phyloP scores from a whole-genome alignment of 2,113 vertebrate genomes.

The Todiramphus saurophagus region DNA sequence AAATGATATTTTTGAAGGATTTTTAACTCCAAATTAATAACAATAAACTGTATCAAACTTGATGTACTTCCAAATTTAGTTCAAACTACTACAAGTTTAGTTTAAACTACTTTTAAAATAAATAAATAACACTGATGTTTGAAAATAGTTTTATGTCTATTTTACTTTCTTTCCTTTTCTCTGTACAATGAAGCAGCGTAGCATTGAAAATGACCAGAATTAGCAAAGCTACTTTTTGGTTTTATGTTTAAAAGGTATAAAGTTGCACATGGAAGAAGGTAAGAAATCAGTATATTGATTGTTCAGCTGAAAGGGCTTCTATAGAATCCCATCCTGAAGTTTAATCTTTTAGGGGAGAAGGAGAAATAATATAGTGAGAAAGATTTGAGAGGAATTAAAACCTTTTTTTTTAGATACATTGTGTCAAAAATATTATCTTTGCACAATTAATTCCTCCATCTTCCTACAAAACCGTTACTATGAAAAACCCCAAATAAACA shows the following conservation, averaged over 20 bases:
- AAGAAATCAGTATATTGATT: not conserved
- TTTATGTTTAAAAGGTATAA: not conserved
- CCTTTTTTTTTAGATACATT: not conserved
- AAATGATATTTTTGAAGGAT: not conserved
- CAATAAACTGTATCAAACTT: not conserved
- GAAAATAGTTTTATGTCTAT: not conserved
- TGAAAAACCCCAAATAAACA: not conserved
- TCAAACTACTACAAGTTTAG: no score
- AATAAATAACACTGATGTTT: not conserved
- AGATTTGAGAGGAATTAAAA: not conserved
- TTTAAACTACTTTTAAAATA: not conserved
- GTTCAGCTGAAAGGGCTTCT: not conserved
- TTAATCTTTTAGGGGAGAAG: not conserved
- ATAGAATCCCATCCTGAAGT: not conserved
- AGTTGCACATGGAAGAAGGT: not conserved
- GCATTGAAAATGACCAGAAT: not conserved
- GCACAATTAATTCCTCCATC: not conserved
- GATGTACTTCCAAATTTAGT: fast-evolving
- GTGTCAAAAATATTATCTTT: not conserved
- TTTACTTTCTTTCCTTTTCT: not conserved
- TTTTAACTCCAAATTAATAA: not conserved
- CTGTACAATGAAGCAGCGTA: not conserved
- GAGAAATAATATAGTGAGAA: not conserved
- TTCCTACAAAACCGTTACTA: not conserved
- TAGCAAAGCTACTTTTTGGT: not conserved